A percentile compares a stretch with the other conserved stretches of the same genome.
Evolutionary conservation across 2,113 vertebrate species (phyloP).

Genomic region (Nerophis lumbriciformis): DNA sequence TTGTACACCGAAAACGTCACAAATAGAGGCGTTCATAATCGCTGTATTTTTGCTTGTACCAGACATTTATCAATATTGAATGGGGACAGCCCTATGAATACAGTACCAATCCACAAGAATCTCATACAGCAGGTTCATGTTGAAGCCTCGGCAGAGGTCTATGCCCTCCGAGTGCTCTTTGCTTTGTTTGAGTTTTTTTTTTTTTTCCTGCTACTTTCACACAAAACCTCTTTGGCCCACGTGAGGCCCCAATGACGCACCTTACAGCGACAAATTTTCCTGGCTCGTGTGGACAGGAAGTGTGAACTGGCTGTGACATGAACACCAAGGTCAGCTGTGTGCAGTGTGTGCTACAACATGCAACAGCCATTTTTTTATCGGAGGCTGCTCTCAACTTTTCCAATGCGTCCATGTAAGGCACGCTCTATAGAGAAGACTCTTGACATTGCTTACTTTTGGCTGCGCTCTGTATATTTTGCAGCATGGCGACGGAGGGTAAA

Average conservation of each 20-base stretch:
- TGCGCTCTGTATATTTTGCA: conserved; percentile 14
- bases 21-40: no score
- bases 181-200: conserved; percentile 27
- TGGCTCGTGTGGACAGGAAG: conserved; percentile 50
- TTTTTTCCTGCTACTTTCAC: conserved; percentile 13
- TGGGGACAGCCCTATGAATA: no score
- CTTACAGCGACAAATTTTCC: conserved; percentile 42
- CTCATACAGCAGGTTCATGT: conserved; percentile 1
- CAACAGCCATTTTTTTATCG: conserved; percentile 1
- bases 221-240: conserved; percentile 17
- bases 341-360: conserved; percentile 14
- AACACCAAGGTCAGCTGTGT: conserved; percentile 25
- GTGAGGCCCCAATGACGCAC: conserved; percentile 45
- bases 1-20: no score
- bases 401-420: conserved; percentile 40
- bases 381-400: conserved; percentile 13
- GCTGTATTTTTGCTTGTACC: no score
- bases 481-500: conserved; percentile 9
- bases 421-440: conserved; percentile 24
- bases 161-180: neutral
- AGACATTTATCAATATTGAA: no score
- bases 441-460: conserved; percentile 29
- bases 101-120: no score
- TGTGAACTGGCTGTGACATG: conserved; percentile 30
- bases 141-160: neutral